Conservation (phyloP, 2,113 vertebrate genomes). For the Epinephelus cyanopodus region DNA sequence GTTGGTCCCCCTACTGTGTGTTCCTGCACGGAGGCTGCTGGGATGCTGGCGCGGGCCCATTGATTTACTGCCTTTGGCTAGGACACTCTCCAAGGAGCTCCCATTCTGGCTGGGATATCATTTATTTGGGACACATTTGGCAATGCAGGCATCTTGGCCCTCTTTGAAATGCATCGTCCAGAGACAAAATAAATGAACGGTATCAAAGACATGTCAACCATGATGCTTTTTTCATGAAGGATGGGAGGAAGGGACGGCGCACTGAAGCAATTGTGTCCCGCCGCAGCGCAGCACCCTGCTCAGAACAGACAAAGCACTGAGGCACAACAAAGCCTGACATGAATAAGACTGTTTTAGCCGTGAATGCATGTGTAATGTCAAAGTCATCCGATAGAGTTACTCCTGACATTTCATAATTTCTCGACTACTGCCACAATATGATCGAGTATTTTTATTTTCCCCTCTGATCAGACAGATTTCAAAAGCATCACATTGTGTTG, state of each 20-base stretch:
- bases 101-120: constrained; percentile 77
- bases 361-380: constrained; percentile 42
- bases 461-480: constrained; percentile 54
- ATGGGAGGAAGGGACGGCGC: constrained; percentile 50
- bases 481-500: constrained; percentile 37
- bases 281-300: constrained; percentile 38
- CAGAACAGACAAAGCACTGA: constrained; percentile 38
- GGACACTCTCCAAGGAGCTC: constrained; percentile 75
- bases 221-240: constrained; percentile 65
- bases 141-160: constrained; percentile 71
- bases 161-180: constrained; percentile 72
- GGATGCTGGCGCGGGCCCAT: constrained; percentile 73
- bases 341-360: constrained; percentile 42
- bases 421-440: constrained; percentile 9
- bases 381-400: constrained; percentile 31
- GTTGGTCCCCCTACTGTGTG: constrained; percentile 68
- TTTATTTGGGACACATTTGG: constrained; percentile 84
- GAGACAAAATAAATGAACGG: constrained; percentile 77
- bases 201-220: constrained; percentile 79
- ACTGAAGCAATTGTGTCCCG: constrained; percentile 54
- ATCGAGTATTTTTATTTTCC: constrained; percentile 44
- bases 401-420: constrained; percentile 63
- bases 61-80: constrained; percentile 83
- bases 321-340: constrained; percentile 48
- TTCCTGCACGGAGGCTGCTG: constrained; percentile 65